Percentiles rank a stretch among this genome's conserved stretches.
These are phyloP conservation scores for Sarcophaga peregrina DNA, from an alignment of 1,140 invertebrate genomes.

Conservation along the genomic window DNA sequence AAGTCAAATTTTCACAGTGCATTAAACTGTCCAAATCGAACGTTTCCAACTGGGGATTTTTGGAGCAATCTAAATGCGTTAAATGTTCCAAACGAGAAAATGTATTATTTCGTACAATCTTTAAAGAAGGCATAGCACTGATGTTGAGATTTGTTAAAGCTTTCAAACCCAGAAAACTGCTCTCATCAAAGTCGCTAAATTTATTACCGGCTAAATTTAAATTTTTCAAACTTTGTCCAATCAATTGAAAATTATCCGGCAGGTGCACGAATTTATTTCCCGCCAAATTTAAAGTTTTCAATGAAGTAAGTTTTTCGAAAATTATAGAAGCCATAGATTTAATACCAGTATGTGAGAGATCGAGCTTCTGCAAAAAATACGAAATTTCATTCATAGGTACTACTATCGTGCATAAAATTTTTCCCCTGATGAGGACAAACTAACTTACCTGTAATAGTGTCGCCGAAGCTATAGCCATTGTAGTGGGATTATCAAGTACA, in stretches of 20 bases:
- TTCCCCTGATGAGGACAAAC: not conserved
- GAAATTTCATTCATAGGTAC: not conserved
- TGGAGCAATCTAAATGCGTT: constrained; percentile 54
- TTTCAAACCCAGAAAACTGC: constrained; percentile 70
- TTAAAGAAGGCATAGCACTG: constrained; percentile 69
- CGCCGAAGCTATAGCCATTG: constrained; percentile 72
- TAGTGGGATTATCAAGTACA: constrained; percentile 72
- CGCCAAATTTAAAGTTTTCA: constrained; percentile 70
- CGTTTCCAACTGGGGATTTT: constrained; percentile 55
- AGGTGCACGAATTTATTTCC: constrained; percentile 71
- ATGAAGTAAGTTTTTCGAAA: constrained; percentile 66
- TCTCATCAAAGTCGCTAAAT: constrained; percentile 69
- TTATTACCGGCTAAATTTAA: constrained; percentile 72
- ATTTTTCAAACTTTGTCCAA: constrained; percentile 68
- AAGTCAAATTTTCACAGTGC: constrained; percentile 51
- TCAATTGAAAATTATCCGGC: constrained; percentile 68
- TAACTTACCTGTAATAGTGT: constrained; percentile 68
- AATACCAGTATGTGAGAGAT: constrained; percentile 71
- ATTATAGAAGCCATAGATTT: constrained; percentile 67
- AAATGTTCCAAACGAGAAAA: constrained; percentile 67
- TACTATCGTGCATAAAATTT: not conserved
- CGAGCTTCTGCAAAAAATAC: constrained; percentile 67
- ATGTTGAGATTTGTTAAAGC: constrained; percentile 70
- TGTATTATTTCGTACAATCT: constrained; percentile 68
- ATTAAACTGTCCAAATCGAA: constrained; percentile 53